Base-by-base conservation (phyloP, 2,113 vertebrate genomes). In the Psittacus erithacus region DNA sequence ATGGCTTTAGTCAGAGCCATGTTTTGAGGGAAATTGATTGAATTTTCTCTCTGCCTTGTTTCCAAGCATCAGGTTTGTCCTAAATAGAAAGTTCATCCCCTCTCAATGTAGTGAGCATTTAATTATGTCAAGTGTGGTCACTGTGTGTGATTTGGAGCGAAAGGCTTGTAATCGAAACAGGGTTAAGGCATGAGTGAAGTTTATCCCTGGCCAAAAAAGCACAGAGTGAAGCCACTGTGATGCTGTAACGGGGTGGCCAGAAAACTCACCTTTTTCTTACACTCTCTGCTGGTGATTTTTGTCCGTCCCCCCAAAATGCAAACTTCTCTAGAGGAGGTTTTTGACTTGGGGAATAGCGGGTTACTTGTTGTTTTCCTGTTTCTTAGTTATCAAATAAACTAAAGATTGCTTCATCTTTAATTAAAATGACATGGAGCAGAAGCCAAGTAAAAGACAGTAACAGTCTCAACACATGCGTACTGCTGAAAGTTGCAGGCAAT, bases 331-430 rank as follows among this genome's bases (percentile, higher is more conserved):
- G 22, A 71, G 2, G 9, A 62, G 28, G 1, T 1, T 80, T 93
- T 81, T 53, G 33, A 39, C 44, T 27, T 29, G 25, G 24, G 5
- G 9, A 82, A 12, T 16, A 41, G 22, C 63, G 41, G 2, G 3
- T 46, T 62, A 39, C 14, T 73, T 46, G 1, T 41, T 88, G 27
- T 65, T 82, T 90, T 65, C 35, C 33, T 11, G 5, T 69, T 81
- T 35, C 27, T 91, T 55, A 35, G 52, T 85, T 87, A 89, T 87
- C 87, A 89, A 63, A 70, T 63, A 63, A 84, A 70, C 47, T 55
- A 52, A 62, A 60, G 18, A 35, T 86, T 64, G 57, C 67, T 73
- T 82, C 7, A 38, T 82, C 41, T 82, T 73, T 52, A 89, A 73
- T 82, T 76, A 29, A 90, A 93, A 81, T 74, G 9, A 55, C 14